Evolutionary conservation across 2,888 invertebrate genomes (phyloP), one percentile per base, ranked within the genome.

Genomic region (Macropis europaea): DNA sequence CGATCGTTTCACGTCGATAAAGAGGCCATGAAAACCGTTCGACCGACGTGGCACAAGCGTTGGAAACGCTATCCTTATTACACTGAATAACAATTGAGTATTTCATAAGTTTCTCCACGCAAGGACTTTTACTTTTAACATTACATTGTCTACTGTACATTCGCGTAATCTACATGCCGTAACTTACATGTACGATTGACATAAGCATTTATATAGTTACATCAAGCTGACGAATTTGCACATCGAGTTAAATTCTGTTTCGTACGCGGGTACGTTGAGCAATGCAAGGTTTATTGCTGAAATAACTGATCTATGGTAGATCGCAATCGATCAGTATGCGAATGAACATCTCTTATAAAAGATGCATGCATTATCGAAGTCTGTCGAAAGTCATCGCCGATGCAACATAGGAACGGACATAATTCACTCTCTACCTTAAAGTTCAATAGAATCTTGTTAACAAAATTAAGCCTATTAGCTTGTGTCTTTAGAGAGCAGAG

Each of bases 321-420:
- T 50, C 13, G 2, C 4, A 11, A 4, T 19, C 15, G 32, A 32
- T 17, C 48, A n/a, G 17, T 22, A 47, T 3, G 19, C n/a, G n/a
- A 32, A 22, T n/a, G 32, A 24, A 9, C 13, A 3, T 26, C 15
- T 19, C 9, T 22, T 24, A 19, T 4, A 9, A 43, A 5, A 5
- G 5, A 22, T 24, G 24, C 24, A 24, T 24, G 26, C 38, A 40
- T 36, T 9, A 19, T 24, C 11, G 22, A 47, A 6, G 13, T 45
- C 36, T 50, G 17, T 17, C 13, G n/a, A 30, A 56, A 30, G 40
- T 13, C 43, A 22, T 42, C 45, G 43, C 6, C 6, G n/a, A 30
- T 32, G 59, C 62, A 47, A 50, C 38, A 28, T 72, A 72, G 57
- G 72, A 72, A 72, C 71, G 52, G 56, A 53, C 60, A 19, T 42